Percentiles rank a stretch among this genome's conserved stretches.
These are phyloP conservation scores for Pseudolaguvia tuberculata DNA, from an alignment of 2,113 vertebrate genomes.

Conservation along the genomic window DNA sequence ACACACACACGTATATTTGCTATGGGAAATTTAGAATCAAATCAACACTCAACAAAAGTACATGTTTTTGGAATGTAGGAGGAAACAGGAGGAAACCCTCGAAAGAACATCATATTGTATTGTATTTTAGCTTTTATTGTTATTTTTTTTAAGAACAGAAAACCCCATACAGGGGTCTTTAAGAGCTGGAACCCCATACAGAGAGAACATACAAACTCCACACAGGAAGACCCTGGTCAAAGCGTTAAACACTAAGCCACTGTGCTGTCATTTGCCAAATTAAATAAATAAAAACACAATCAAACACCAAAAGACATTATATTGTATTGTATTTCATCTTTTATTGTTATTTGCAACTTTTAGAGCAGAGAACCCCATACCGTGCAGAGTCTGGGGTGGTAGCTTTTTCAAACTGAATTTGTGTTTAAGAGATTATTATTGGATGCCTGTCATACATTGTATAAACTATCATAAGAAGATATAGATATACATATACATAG, in stretches of 20 bases:
- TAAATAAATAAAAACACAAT: neutral
- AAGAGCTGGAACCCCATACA: no score
- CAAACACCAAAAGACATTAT: neutral
- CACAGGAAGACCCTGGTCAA: neutral
- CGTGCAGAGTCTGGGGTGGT: slow-evolving; percentile 41
- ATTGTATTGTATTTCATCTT: slow-evolving; percentile 33
- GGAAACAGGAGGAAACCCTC: no score
- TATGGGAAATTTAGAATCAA: no score
- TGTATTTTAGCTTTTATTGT: no score
- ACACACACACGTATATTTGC: no score
- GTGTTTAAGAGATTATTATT: slow-evolving; percentile 39
- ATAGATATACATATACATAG: slow-evolving; percentile 60
- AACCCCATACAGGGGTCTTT: no score
- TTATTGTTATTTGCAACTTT: slow-evolving; percentile 29
- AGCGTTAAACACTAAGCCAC: neutral
- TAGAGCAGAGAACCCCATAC: slow-evolving; percentile 47
- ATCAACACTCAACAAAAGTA: no score
- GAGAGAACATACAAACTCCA: no score
- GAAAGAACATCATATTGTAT: no score
- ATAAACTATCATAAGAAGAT: slow-evolving; percentile 56
- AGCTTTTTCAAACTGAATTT: slow-evolving; percentile 28
- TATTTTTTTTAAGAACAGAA: no score
- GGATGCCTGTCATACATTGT: slow-evolving; percentile 47
- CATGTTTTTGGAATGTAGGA: no score
- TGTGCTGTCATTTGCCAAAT: neutral